A percentile compares a stretch with the other conserved stretches of the same genome.
Evolutionary conservation across 1,140 invertebrate genomes (phyloP).

Genomic region (Nymphalis io): DNA sequence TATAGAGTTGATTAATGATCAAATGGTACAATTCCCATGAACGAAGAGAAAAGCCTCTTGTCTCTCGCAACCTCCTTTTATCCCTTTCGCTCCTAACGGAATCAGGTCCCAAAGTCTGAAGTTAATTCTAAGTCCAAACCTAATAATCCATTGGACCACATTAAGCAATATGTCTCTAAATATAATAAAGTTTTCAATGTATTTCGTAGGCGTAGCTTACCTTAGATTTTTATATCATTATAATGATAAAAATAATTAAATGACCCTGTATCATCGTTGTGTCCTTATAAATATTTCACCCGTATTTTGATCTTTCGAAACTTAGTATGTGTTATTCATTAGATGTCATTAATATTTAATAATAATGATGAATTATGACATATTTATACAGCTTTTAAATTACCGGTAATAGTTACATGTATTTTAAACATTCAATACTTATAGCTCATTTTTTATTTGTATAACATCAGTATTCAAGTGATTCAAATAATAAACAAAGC

Average conservation of each 20-base stretch:
- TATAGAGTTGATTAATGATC: too few species aligned
- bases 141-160: slow-evolving; percentile 75
- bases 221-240: slow-evolving; percentile 70
- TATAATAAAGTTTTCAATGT: slow-evolving; percentile 68
- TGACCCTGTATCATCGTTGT: slow-evolving; percentile 39
- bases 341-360: slow-evolving; percentile 18
- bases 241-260: slow-evolving; percentile 43
- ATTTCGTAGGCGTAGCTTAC: slow-evolving; percentile 68
- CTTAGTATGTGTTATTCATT: slow-evolving; percentile 17
- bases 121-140: slow-evolving; percentile 57
- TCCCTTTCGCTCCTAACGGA: slow-evolving; percentile 1
- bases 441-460: neutral
- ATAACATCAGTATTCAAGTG: neutral
- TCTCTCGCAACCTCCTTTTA: neutral
- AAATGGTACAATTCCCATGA: neutral
- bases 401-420: neutral
- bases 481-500: neutral
- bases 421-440: neutral
- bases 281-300: slow-evolving; percentile 34
- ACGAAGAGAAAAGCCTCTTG: neutral
- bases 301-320: slow-evolving; percentile 12
- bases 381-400: neutral
- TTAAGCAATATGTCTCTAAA: slow-evolving; percentile 75
- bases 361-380: neutral
- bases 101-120: slow-evolving; percentile 53